Percentiles rank a stretch among this genome's conserved stretches.
These are phyloP conservation scores for Leucophenga montana DNA, from an alignment of 2,888 invertebrate species.

Conservation along the genomic window DNA sequence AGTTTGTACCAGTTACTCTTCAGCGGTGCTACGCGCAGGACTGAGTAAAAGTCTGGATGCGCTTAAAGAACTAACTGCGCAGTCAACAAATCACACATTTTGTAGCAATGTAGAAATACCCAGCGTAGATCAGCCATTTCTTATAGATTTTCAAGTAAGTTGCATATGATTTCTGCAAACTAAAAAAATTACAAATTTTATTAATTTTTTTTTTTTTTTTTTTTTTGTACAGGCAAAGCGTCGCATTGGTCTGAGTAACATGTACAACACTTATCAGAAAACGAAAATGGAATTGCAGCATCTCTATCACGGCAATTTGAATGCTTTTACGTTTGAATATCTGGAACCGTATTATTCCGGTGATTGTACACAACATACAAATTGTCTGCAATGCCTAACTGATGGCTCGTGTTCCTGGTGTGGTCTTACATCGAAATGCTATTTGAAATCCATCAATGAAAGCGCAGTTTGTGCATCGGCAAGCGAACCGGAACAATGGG, in stretches of 20 bases:
- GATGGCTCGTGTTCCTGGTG: slow-evolving; percentile 96
- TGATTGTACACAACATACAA: slow-evolving; percentile 83
- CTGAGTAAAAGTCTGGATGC: slow-evolving; percentile 69
- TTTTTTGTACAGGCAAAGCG: slow-evolving; percentile 75
- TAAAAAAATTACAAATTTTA: background rate
- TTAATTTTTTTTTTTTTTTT: background rate
- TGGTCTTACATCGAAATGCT: slow-evolving; percentile 81
- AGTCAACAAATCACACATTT: slow-evolving; percentile 80
- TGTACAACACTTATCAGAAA: slow-evolving; percentile 79
- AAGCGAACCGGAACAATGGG: slow-evolving; percentile 76
- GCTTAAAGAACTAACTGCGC: slow-evolving; percentile 76
- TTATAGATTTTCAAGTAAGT: slow-evolving; percentile 80
- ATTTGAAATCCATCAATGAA: slow-evolving; percentile 81
- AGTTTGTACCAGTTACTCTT: slow-evolving; percentile 85
- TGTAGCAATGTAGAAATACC: slow-evolving; percentile 83
- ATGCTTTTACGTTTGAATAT: slow-evolving; percentile 91
- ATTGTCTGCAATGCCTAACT: slow-evolving; percentile 89
- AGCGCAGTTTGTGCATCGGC: slow-evolving; percentile 64
- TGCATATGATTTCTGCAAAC: background rate
- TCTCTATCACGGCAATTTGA: slow-evolving; percentile 82
- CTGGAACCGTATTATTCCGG: slow-evolving; percentile 90
- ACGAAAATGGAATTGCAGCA: slow-evolving; percentile 89
- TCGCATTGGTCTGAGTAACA: slow-evolving; percentile 72
- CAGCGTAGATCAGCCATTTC: slow-evolving; percentile 77
- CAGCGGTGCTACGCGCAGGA: slow-evolving; percentile 79